Base-by-base conservation (phyloP, 1,140 invertebrate species). In the Ganaspis sp. region DNA sequence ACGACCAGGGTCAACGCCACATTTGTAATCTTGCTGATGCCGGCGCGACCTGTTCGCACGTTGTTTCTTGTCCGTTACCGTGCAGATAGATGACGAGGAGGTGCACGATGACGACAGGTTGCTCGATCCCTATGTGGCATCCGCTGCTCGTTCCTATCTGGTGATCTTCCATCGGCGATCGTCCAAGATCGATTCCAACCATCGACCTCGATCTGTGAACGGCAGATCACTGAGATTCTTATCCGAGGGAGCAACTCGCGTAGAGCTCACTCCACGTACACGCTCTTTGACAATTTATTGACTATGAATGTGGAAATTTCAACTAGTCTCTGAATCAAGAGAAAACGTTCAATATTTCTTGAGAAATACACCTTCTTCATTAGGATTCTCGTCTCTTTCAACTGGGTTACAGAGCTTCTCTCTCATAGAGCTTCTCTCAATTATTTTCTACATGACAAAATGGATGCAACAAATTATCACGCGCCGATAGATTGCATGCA, bases 31-130 rank as follows among this genome's bases (percentile, higher is more conserved):
- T 89, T 89, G 87, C 80, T 75, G 82, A 85, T 84, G 87, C 88
- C 88, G 88, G 87, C 86, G 87, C 87, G 88, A 88, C 86, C 86
- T 89, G 86, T 89, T 89, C 88, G 87, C 88, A 87, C 87, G 87
- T 88, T 89, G 79, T 83, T 83, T 80, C 79, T 70, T 83, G 84
- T 82, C 72, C 82, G 81, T 84, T 86, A 86, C 78, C 81, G 74
- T 77, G 78, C 81, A 79, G 77, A 81, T 79, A 77, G 80, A 80
- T 73, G 75, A 70, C 76, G 77, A 87, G 77, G 81, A 85, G 80
- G 78, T 80, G 76, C 78, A 81, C 79, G 79, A 78, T 42, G 80
- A 83, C 72, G 78, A 81, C 82, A 83, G 79, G 79, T 83, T 82
- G 78, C 74, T 71, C 78, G 79, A 81, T 83, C 72, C 71, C 72